phyloP scores from a whole-genome alignment of 2,113 vertebrate genomes.

The Myiozetetes cayanensis region DNA sequence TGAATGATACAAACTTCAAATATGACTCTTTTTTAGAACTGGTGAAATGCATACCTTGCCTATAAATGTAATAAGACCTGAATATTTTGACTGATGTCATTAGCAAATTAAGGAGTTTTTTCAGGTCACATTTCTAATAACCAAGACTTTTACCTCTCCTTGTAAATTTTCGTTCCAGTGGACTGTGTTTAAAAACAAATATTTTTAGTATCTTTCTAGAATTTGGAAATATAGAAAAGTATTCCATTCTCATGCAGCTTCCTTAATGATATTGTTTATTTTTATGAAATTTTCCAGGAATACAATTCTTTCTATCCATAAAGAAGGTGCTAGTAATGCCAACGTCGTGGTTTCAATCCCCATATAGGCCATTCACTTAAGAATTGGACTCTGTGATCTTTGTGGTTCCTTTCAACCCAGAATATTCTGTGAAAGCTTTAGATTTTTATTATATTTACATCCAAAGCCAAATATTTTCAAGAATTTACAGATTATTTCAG shows the following conservation, averaged over 20 bases:
- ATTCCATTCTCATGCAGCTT: not conserved
- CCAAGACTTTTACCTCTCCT: not conserved
- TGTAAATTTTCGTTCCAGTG: not conserved
- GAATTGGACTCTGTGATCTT: not conserved
- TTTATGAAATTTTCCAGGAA: not conserved
- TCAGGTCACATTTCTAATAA: not conserved
- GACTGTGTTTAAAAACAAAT: not conserved
- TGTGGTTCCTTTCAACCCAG: not conserved
- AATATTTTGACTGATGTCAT: not conserved
- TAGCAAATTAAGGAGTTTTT: not conserved
- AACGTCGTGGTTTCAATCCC: not conserved
- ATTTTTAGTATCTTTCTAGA: not conserved
- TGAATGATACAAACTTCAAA: not conserved
- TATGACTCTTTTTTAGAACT: not conserved
- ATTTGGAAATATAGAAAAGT: not conserved
- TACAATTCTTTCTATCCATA: not conserved
- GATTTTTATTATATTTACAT: not conserved
- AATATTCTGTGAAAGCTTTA: not conserved
- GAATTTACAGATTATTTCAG: not conserved
- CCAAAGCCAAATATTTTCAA: not conserved
- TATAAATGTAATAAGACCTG: not conserved
- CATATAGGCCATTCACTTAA: not conserved
- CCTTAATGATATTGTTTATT: not conserved
- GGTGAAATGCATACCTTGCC: accelerated
- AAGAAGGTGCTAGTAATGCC: not conserved